phyloP scores from a whole-genome alignment of 1,140 invertebrate genomes.

The Augochlora pura region DNA sequence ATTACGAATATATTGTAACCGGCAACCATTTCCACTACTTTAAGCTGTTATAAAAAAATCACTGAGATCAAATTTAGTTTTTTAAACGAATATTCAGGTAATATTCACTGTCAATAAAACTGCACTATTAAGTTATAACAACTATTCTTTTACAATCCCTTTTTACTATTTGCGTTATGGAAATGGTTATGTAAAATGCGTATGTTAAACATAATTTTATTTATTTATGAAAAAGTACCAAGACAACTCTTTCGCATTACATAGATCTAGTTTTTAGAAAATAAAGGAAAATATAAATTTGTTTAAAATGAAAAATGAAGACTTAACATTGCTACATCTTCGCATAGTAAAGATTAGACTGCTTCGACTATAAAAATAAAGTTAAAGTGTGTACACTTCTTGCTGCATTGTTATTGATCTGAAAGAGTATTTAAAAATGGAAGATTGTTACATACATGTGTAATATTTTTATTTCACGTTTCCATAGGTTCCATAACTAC shows the following conservation, averaged over 20 bases:
- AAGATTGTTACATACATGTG: slow-evolving; percentile 48
- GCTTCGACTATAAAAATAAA: slow-evolving; percentile 28
- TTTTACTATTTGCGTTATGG: background rate
- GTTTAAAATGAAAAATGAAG: background rate
- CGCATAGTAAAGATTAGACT: slow-evolving; percentile 7
- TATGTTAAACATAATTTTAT: slow-evolving; percentile 41
- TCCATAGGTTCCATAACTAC: slow-evolving; percentile 77
- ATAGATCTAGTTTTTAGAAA: slow-evolving; percentile 3
- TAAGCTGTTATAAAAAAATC: background rate
- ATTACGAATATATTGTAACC: no score
- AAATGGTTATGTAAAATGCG: background rate
- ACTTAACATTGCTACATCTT: slow-evolving; percentile 1
- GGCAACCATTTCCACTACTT: no score
- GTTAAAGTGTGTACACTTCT: slow-evolving; percentile 17
- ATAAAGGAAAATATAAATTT: background rate
- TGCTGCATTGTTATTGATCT: background rate
- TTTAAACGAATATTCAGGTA: background rate
- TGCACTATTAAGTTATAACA: background rate
- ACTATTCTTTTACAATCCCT: background rate
- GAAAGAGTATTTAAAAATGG: slow-evolving; percentile 35
- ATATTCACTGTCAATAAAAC: background rate
- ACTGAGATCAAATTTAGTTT: background rate
- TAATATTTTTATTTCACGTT: slow-evolving; percentile 72
- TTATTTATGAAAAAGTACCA: slow-evolving; percentile 18
- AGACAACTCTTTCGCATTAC: background rate